These are phyloP conservation scores for Nettapus auritus DNA, from an alignment of 2,113 vertebrate genomes.

Conservation along the genomic window DNA sequence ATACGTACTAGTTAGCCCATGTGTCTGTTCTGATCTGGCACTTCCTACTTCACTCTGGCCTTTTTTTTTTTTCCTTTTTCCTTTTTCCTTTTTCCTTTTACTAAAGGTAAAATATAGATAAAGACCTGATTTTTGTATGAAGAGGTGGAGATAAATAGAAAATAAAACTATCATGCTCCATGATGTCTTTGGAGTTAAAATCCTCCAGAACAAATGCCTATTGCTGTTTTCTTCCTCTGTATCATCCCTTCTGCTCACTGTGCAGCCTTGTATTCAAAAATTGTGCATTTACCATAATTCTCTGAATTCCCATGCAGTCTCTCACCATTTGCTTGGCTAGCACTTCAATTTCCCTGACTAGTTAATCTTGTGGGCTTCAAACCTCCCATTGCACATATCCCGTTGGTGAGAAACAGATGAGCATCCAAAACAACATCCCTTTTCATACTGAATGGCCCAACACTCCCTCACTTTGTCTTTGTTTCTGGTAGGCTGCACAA, in stretches of 20 bases:
- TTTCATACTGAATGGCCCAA: background rate
- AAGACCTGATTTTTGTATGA: background rate
- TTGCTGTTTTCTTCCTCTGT: background rate
- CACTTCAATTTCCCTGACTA: background rate
- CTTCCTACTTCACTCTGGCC: background rate
- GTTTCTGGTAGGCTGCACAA: background rate
- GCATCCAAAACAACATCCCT: background rate
- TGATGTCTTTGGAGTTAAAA: background rate
- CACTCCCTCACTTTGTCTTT: background rate
- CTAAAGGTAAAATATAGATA: background rate
- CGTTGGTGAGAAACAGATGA: background rate
- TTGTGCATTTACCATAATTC: background rate
- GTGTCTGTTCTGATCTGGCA: background rate
- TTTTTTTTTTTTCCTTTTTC: too few species aligned
- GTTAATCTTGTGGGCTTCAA: background rate
- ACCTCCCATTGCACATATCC: fast-evolving
- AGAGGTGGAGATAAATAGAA: background rate
- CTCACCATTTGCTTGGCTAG: background rate
- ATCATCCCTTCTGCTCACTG: fast-evolving
- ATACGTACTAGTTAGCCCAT: background rate
- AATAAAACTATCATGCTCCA: background rate
- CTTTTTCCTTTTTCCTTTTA: background rate
- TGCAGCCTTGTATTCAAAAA: background rate
- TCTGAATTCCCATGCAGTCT: background rate
- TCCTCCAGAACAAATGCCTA: background rate